Evolutionary conservation across 2,113 vertebrate genomes (phyloP).

Genomic region (Gambusia affinis): DNA sequence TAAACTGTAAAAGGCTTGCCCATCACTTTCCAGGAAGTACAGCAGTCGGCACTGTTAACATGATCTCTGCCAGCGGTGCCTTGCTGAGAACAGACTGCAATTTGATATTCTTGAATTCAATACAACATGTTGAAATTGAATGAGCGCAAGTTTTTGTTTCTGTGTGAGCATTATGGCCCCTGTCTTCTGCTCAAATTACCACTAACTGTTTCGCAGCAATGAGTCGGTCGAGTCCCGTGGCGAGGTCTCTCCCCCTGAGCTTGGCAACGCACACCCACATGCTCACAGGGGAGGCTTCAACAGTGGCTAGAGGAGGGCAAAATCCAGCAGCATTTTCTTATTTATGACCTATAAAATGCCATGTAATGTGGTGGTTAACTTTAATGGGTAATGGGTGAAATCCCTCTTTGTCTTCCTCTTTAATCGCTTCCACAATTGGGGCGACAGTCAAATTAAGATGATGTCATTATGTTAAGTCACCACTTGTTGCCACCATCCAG

Average conservation of each 20-base stretch:
- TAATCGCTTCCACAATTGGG: constrained; percentile 76
- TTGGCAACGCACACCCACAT: constrained; percentile 42
- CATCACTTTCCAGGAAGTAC: constrained; percentile 68
- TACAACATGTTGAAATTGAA: constrained; percentile 41
- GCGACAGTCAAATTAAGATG: constrained; percentile 74
- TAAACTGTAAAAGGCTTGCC: constrained; percentile 62
- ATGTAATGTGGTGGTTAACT: constrained; percentile 79
- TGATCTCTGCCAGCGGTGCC: constrained; percentile 42
- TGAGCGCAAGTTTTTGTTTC: constrained; percentile 27
- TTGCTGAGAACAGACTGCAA: constrained; percentile 37
- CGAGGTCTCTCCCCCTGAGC: constrained; percentile 60
- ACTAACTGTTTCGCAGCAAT: constrained; percentile 25
- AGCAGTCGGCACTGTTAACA: constrained; percentile 38
- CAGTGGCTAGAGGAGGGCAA: constrained; percentile 66
- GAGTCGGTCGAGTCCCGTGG: constrained; percentile 47
- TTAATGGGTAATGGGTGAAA: constrained; percentile 79
- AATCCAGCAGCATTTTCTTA: constrained; percentile 73
- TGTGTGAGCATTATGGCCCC: constrained; percentile 11
- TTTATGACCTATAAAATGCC: constrained; percentile 77
- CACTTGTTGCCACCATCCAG: constrained; percentile 58
- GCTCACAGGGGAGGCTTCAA: constrained; percentile 53
- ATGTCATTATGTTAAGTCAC: constrained; percentile 71
- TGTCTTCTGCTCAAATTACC: constrained; percentile 22
- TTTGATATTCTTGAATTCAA: constrained; percentile 49
- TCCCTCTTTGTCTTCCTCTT: constrained; percentile 75